Evolutionary conservation across 2,797 vertebrate species (phyloP).

Genomic region (Coranthus polyacanthus): DNA sequence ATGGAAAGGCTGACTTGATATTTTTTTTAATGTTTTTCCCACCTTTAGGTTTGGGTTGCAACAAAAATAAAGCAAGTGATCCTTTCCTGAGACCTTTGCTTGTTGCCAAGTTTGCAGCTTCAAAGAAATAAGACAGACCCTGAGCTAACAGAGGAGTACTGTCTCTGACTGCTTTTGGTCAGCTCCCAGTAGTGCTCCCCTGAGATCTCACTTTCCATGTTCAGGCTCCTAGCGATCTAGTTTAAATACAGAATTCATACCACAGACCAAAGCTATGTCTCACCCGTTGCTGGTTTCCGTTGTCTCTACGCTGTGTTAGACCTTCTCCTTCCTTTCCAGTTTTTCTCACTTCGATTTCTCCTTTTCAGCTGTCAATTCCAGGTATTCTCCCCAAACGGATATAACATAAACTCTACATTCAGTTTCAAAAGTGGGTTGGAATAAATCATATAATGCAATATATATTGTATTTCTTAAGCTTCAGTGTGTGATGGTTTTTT

Average conservation of each 20-base stretch:
- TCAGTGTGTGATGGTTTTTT: too few relatives aligned
- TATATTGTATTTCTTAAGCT: too few relatives aligned
- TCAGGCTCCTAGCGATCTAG: constrained; percentile 41
- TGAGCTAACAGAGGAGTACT: constrained; percentile 48
- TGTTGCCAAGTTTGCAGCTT: constrained; percentile 47
- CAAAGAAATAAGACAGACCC: constrained; percentile 40
- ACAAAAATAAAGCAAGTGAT: constrained; percentile 24
- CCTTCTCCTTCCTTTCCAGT: constrained; percentile 21
- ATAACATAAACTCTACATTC: background rate
- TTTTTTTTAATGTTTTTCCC: constrained; percentile 14
- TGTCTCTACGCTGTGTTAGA: constrained; percentile 36
- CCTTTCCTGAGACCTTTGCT: constrained; percentile 12
- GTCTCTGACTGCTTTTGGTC: constrained; percentile 40
- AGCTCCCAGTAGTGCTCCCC: constrained; percentile 36
- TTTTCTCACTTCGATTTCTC: constrained; percentile 43
- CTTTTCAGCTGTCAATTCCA: constrained; percentile 11
- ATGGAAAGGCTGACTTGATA: constrained; percentile 4
- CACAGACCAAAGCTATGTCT: constrained; percentile 74
- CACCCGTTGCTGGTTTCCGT: constrained; percentile 52
- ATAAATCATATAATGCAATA: background rate
- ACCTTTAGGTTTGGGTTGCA: background rate
- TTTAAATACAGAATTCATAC: constrained; percentile 62
- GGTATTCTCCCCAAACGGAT: constrained; percentile 3
- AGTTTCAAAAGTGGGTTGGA: background rate
- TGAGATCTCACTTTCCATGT: constrained; percentile 65